These are phyloP conservation scores for Phrynosoma platyrhinos DNA, from an alignment of 2,113 vertebrate genomes.

Conservation along the genomic window DNA sequence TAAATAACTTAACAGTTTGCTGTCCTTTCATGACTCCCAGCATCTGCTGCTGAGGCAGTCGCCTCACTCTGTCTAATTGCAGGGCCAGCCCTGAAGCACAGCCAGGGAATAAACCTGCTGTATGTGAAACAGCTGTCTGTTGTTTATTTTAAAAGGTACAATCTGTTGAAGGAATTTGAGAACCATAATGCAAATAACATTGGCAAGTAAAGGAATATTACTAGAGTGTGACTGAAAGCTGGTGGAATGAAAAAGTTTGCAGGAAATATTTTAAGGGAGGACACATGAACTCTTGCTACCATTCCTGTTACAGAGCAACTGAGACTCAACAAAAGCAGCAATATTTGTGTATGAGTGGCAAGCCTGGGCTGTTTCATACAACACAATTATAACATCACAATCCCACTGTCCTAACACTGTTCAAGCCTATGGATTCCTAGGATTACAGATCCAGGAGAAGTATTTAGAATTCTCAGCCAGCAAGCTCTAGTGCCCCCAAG, in stretches of 20 bases:
- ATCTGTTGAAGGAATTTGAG: slow-evolving; percentile 48
- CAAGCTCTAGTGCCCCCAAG: too few relatives aligned
- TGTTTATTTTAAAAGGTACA: slow-evolving; percentile 55
- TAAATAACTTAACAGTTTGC: not conserved
- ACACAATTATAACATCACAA: too few relatives aligned
- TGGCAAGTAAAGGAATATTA: slow-evolving; percentile 38
- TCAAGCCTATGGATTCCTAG: too few relatives aligned
- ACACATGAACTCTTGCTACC: not conserved
- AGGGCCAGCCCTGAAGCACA: not conserved
- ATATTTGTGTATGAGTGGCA: not conserved
- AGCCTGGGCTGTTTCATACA: too few relatives aligned
- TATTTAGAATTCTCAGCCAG: too few relatives aligned
- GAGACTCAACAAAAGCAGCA: not conserved
- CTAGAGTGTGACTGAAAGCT: not conserved
- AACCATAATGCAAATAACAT: slow-evolving; percentile 37
- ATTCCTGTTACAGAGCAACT: not conserved
- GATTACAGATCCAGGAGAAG: too few relatives aligned
- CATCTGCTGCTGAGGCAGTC: too few relatives aligned
- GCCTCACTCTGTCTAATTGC: not conserved
- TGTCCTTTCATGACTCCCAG: not conserved
- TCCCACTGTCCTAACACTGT: too few relatives aligned
- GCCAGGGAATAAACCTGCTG: not conserved
- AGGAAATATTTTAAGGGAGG: not conserved
- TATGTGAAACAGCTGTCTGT: not conserved
- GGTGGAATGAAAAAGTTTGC: not conserved